A percentile compares a stretch with the other conserved stretches of the same genome.
These are phyloP conservation scores for Syngnathus floridae DNA, from an alignment of 2,113 vertebrate species.

Conservation along the genomic window DNA sequence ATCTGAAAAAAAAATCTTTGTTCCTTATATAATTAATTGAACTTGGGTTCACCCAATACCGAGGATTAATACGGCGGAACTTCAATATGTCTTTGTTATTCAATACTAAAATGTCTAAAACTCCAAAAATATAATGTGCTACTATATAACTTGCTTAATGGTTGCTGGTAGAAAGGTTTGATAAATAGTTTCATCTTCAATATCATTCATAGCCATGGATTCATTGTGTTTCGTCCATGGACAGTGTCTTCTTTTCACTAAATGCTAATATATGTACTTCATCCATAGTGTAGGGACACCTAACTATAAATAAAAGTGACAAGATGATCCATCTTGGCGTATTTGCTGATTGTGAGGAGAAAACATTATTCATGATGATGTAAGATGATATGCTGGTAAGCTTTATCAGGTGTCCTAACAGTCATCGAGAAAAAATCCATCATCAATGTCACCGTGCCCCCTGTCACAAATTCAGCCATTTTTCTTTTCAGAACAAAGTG, in stretches of 20 bases:
- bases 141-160: neutral
- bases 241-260: constrained; percentile 26
- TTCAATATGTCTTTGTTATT: too few species aligned
- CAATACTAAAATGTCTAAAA: too few species aligned
- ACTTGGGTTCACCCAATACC: too few species aligned
- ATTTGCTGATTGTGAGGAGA: constrained; percentile 23
- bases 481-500: constrained; percentile 43
- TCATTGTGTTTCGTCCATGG: constrained; percentile 24
- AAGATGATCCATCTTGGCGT: constrained; percentile 39
- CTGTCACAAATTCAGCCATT: constrained; percentile 37
- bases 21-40: too few species aligned
- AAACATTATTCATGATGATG: constrained; percentile 35
- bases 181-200: constrained; percentile 28
- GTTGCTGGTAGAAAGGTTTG: neutral
- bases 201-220: constrained; percentile 32
- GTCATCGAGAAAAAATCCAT: constrained; percentile 23
- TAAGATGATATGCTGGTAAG: constrained; percentile 34
- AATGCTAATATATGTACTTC: constrained; percentile 21
- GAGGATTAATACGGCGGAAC: too few species aligned
- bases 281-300: constrained; percentile 15
- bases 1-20: too few species aligned
- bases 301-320: constrained; percentile 42
- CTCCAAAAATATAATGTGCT: too few species aligned
- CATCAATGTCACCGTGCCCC: constrained; percentile 34
- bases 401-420: constrained; percentile 37